These are phyloP conservation scores for Salvator merianae DNA, from an alignment of 2,113 vertebrate genomes.

Conservation along the genomic window DNA sequence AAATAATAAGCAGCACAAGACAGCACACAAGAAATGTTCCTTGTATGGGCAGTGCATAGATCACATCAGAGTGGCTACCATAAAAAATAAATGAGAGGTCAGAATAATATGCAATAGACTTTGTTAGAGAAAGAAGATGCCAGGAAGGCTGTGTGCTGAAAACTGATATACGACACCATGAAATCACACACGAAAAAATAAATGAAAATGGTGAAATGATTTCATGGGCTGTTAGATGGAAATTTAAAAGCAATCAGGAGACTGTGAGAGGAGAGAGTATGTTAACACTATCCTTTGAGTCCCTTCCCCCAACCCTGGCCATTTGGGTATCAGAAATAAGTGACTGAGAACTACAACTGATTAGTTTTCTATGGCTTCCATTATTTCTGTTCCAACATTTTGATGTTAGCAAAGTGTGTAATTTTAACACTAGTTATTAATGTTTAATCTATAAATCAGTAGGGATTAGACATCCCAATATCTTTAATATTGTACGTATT, in stretches of 20 bases:
- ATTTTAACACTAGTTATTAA: conserved; percentile 49
- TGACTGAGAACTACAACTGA: conserved; percentile 44
- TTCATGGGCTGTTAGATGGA: conserved; percentile 52
- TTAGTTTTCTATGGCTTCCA: neutral
- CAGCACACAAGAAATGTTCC: neutral
- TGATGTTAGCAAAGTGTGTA: conserved; percentile 56
- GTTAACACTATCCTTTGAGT: conserved; percentile 27
- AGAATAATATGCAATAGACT: conserved; percentile 42
- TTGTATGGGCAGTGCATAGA: conserved; percentile 26
- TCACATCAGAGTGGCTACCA: conserved; percentile 31
- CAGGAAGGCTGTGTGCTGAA: conserved; percentile 61
- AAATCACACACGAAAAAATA: conserved; percentile 58
- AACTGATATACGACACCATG: conserved; percentile 59
- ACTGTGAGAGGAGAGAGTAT: conserved; percentile 23
- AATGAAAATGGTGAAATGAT: conserved; percentile 62
- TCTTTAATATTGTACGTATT: conserved; percentile 40
- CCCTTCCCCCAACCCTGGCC: neutral
- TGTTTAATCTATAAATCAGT: conserved; percentile 52
- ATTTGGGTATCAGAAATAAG: conserved; percentile 27
- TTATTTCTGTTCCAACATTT: conserved; percentile 52
- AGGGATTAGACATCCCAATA: conserved; percentile 47
- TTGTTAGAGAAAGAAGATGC: conserved; percentile 41
- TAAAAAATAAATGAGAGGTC: conserved; percentile 39
- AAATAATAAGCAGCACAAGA: neutral
- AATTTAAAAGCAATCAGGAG: conserved; percentile 50